Evolutionary conservation across 2,888 invertebrate species (phyloP).

Genomic region (Zygogramma bicolorata): DNA sequence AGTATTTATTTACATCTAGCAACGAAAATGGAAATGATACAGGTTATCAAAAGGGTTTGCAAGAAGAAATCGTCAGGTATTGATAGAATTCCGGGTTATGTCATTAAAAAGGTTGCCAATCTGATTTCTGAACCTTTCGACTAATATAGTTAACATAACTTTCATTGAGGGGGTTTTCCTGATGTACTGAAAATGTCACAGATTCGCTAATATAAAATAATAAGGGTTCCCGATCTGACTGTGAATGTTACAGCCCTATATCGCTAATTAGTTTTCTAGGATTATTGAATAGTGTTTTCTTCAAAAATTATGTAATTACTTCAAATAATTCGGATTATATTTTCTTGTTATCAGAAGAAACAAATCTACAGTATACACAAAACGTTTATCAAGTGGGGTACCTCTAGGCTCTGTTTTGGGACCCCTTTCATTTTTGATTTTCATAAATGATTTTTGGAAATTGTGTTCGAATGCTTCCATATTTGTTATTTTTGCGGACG

Average conservation of each 20-base stretch:
- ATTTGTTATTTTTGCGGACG: no score
- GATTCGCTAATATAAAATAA: background rate
- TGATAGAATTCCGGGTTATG: background rate
- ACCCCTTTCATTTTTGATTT: no score
- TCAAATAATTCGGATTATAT: no score
- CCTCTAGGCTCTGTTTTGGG: no score
- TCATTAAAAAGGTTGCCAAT: slow-evolving; percentile 6
- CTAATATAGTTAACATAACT: background rate
- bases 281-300: slow-evolving; percentile 11
- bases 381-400: no score
- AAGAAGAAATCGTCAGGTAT: slow-evolving; percentile 6
- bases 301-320: slow-evolving; percentile 3
- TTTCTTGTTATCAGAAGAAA: background rate
- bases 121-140: background rate
- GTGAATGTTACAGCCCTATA: slow-evolving; percentile 5
- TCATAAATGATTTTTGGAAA: no score
- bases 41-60: slow-evolving; percentile 10
- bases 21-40: background rate
- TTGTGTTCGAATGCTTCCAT: no score
- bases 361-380: no score
- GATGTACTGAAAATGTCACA: slow-evolving; percentile 3
- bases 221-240: background rate
- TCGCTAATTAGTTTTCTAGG: slow-evolving; percentile 8
- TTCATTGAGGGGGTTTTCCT: slow-evolving; percentile 8
- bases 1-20: background rate